These are phyloP conservation scores for Strigops habroptila DNA, from an alignment of 2,113 vertebrate species.

Conservation along the genomic window DNA sequence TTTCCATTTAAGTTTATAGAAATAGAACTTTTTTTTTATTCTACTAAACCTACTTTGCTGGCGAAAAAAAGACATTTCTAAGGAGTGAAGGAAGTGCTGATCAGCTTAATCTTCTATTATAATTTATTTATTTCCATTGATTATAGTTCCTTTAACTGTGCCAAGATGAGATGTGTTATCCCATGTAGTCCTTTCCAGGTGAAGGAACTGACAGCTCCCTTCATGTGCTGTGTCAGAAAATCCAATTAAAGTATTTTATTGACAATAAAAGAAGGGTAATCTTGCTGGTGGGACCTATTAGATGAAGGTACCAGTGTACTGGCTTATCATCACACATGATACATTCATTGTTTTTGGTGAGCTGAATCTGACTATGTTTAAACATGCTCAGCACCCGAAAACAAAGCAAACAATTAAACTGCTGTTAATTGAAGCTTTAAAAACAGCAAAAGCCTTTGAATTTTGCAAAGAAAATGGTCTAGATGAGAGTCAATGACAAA, in stretches of 20 bases:
- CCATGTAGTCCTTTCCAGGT: not conserved
- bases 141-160: not conserved
- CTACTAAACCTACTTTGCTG: not conserved
- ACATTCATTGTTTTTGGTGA: not conserved
- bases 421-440: not conserved
- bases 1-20: not conserved
- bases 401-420: not conserved
- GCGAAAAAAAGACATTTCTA: not conserved
- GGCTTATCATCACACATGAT: not conserved
- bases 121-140: not conserved
- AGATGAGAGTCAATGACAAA: not conserved
- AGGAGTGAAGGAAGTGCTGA: not conserved
- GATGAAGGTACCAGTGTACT: not conserved
- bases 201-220: not conserved
- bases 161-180: not conserved
- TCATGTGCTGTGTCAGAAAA: not conserved
- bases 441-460: not conserved
- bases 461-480: not conserved
- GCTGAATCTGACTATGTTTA: not conserved
- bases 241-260: not conserved
- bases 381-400: not conserved
- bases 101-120: not conserved
- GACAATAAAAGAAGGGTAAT: not conserved
- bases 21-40: not conserved
- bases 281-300: not conserved